Evolutionary conservation across 2,113 vertebrate genomes (phyloP), one percentile per base, ranked within the genome.

Genomic region (Abramis brama): DNA sequence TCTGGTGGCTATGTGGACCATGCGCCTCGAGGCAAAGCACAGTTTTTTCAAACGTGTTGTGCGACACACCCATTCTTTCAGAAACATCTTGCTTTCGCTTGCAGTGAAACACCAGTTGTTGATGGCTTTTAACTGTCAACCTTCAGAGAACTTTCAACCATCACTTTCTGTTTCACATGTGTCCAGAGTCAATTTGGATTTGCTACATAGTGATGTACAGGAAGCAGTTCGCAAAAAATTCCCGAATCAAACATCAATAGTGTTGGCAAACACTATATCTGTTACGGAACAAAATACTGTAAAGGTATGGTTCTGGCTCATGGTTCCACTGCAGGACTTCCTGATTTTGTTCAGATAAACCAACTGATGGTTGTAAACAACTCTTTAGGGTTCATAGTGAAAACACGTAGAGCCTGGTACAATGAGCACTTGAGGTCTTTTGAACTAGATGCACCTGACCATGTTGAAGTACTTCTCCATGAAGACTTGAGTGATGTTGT

Each of bases 1-100:
- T 66, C 60, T 82, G 43, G 39, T 82, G 79, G 39, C 60, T 47
- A 66, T 81, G 79, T 81, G 55, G 55, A 57, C 55, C 55, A 57
- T 57, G 19, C 5, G 19, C 17, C 21, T 57, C 2, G n/a, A n/a
- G n/a, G n/a, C n/a, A n/a, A n/a, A n/a, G n/a, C n/a, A n/a, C 55
- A 60, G 57, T 82, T 82, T 52, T 70, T 70, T 68, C 17, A 47
- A 66, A 82, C n/a, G n/a, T 66, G 79, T 81, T 25, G 79, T 66
- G 36, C 23, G 7, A 39, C 79, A 82, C 64, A 68, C 60, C 15
- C 43, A 27, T 82, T 82, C 60, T 47, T 66, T 82, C 33, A 82
- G 21, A 43, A 79, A 60, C 77, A 79, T 60, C 21, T 79, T 79
- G 60, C 79, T 30, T 25, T 45, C 11, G 6, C 64, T 68, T 33